Evolutionary conservation across 2,888 invertebrate species (phyloP).

Genomic region (Drosophila macrospina): DNA sequence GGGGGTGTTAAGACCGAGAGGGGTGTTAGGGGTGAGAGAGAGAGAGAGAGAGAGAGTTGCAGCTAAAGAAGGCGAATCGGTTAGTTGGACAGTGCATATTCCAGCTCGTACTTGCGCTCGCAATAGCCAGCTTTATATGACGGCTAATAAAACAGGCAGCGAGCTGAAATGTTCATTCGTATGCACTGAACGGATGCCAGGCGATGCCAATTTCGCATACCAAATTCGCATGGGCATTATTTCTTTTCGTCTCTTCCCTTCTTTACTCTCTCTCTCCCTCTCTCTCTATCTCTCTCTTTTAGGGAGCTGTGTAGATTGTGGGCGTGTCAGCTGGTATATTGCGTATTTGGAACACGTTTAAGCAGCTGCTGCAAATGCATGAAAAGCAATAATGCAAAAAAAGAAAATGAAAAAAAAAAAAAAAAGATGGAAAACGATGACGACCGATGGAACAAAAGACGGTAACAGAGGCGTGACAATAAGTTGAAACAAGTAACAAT

Average conservation of each 20-base stretch:
- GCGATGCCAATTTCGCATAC: slow-evolving; percentile 60
- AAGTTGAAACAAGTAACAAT: slow-evolving; percentile 12
- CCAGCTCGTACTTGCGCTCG: not conserved
- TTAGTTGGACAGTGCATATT: slow-evolving; percentile 7
- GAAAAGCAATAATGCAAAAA: slow-evolving; percentile 65
- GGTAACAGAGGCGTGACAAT: slow-evolving; percentile 67
- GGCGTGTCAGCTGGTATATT: slow-evolving; percentile 52
- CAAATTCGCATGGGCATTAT: slow-evolving; percentile 50
- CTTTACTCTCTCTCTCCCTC: too few relatives aligned
- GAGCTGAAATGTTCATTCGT: slow-evolving; percentile 60
- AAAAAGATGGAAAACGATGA: slow-evolving; percentile 39
- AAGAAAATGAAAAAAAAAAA: slow-evolving; percentile 20
- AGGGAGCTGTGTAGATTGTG: not conserved
- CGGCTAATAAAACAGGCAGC: slow-evolving; percentile 67
- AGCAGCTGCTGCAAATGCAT: slow-evolving; percentile 76
- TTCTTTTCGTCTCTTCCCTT: slow-evolving; percentile 10
- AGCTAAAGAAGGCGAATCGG: not conserved
- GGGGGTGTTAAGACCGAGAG: too few relatives aligned
- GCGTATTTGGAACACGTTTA: slow-evolving; percentile 79
- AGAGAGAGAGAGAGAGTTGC: not conserved
- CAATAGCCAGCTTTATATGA: slow-evolving; percentile 64
- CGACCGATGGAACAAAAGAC: slow-evolving; percentile 24
- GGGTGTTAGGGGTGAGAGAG: too few relatives aligned
- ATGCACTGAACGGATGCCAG: slow-evolving; percentile 57
- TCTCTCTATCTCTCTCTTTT: not conserved